These are phyloP conservation scores for Orchesella cincta DNA, from an alignment of 1,140 invertebrate species.

Conservation along the genomic window DNA sequence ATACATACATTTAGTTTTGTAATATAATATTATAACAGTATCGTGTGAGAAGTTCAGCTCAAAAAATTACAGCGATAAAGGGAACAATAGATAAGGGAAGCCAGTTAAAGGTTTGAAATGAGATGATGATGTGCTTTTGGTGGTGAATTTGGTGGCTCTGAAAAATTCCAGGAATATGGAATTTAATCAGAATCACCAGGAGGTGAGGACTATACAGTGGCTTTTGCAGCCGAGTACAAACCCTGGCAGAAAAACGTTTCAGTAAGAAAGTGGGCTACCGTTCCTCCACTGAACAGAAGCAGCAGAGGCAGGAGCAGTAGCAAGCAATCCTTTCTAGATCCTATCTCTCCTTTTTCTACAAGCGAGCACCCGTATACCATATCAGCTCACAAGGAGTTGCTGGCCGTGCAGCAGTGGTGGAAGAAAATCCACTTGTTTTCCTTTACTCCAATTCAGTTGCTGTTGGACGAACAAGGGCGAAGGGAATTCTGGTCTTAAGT, in stretches of 20 bases:
- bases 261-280: background rate
- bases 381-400: background rate
- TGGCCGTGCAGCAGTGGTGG: background rate
- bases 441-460: background rate
- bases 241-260: background rate
- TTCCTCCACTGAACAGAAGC: background rate
- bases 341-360: background rate
- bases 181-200: no score
- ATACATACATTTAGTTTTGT: no score
- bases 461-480: slow-evolving; percentile 6
- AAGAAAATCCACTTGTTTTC: background rate
- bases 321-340: background rate
- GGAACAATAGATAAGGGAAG: no score
- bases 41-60: no score
- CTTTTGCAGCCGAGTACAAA: background rate
- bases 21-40: no score
- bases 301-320: background rate
- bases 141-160: no score
- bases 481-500: background rate
- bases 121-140: no score
- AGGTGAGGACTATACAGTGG: no score
- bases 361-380: background rate
- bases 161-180: no score
- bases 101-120: no score
- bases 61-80: no score